Base-by-base conservation (phyloP, 2,113 vertebrate species). In the Anarrhichthys ocellatus region DNA sequence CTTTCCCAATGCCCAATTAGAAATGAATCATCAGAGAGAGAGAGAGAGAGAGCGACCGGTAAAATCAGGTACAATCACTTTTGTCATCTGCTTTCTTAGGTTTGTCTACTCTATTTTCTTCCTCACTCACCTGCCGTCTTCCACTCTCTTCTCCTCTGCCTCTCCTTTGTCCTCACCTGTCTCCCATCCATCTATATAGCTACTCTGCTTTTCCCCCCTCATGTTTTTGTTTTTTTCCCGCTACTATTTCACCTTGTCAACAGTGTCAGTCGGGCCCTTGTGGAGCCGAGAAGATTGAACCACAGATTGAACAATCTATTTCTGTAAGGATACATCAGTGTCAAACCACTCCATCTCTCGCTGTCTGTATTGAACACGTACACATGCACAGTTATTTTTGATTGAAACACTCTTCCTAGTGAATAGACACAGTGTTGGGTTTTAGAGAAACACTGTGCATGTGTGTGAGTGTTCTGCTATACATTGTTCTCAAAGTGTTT, bases 291-390 rank as follows among this genome's bases (percentile, higher is more conserved):
- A 88, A 92, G 88, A 93, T 94, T 93, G 92, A 91, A 91, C 87
- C 84, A 73, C 85, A 91, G 91, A 93, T 92, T 94, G 93, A 92
- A 93, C 93, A 94, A 92, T 92, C 89, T 93, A 93, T 94, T 93
- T 93, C 91, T 92, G 92, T 91, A 87, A 91, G 83, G 92, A 93
- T 91, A 93, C 86, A 92, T 93, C 92, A 92, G 92, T 91, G 93
- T 92, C 92, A 91, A 87, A 90, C 81, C 92, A 90, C 90, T 92
- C 88, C 88, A 90, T 91, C 90, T 78, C 83, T 73, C 17, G 68
- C 81, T 63, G 90, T 83, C 86, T 86, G 66, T 74, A 85, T 79
- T 36, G 32, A 78, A 87, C 88, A 86, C 70, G 73, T 81, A 83
- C 87, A 88, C 88, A 79, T 14, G 64, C 77, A 82, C 85, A 48